phyloP scores from a whole-genome alignment of 1,140 invertebrate species.

The Drosophila punjabiensis region DNA sequence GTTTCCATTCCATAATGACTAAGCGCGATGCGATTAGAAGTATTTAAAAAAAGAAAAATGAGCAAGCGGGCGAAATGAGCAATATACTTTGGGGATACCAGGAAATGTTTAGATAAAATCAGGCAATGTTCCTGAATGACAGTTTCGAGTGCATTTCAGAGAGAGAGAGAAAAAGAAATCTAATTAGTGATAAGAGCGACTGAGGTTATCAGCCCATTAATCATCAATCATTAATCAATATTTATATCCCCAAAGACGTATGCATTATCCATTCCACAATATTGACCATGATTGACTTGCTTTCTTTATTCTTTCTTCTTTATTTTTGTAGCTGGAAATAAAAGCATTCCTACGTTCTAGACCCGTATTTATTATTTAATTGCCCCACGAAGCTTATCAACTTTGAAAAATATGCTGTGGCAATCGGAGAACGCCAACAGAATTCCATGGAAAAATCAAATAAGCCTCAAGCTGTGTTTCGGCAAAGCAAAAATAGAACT shows the following conservation, averaged over 20 bases:
- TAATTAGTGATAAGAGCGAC: conserved; percentile 17
- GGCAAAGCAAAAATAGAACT: neutral
- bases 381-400: neutral
- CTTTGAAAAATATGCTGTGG: neutral
- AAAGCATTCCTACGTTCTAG: neutral
- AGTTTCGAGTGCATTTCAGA: conserved; percentile 13
- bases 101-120: conserved; percentile 18
- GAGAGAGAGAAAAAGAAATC: neutral
- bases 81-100: conserved; percentile 13
- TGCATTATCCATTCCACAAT: conserved; percentile 9
- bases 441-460: neutral
- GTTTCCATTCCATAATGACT: conserved; percentile 17
- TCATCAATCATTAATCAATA: conserved; percentile 24
- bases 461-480: neutral
- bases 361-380: conserved; percentile 2
- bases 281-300: conserved; percentile 9
- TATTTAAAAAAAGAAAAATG: conserved; percentile 31
- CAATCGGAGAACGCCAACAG: neutral
- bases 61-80: conserved; percentile 11
- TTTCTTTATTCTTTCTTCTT: neutral
- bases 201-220: neutral
- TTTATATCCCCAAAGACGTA: neutral
- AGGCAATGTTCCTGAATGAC: conserved; percentile 5
- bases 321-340: neutral
- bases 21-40: conserved; percentile 24